Conservation (phyloP, 2,113 vertebrate species). For the Nothocercus julius region DNA sequence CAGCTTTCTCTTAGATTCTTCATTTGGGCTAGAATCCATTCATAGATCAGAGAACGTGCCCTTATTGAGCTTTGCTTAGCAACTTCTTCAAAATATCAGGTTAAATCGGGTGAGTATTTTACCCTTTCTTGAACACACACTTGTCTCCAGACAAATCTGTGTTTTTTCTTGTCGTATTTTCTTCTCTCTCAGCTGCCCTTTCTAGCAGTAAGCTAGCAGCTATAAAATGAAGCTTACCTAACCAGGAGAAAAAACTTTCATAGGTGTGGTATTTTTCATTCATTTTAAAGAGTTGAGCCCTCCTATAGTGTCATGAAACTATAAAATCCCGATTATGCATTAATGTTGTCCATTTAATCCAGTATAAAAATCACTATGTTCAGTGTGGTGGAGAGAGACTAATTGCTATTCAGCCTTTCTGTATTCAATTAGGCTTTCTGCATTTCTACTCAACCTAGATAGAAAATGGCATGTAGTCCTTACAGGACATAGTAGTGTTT, state of each 20-base stretch:
- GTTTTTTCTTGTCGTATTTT: not conserved
- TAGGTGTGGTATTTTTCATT: not conserved
- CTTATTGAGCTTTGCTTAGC: not conserved
- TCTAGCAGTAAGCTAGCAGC: not conserved
- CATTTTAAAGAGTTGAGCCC: not conserved
- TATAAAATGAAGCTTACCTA: not conserved
- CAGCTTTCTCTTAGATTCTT: not conserved
- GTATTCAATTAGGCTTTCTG: not conserved
- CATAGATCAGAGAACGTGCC: not conserved
- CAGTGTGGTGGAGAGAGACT: not conserved
- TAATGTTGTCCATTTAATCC: not conserved
- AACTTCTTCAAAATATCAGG: not conserved
- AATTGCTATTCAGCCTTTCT: not conserved
- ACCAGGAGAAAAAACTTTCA: not conserved
- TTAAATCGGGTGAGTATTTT: not conserved
- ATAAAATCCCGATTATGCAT: not conserved
- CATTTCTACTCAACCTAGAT: not conserved
- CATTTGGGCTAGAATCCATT: not conserved
- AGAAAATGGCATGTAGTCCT: not conserved
- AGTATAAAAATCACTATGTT: not conserved
- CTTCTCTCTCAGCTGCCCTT: not conserved
- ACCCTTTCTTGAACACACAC: not conserved
- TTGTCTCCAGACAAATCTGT: not conserved
- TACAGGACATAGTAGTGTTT: fast-evolving
- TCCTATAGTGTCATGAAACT: not conserved